A percentile compares a stretch with the other conserved stretches of the same genome.
Evolutionary conservation across 2,797 vertebrate genomes (phyloP).

Genomic region (Apogon talboti): DNA sequence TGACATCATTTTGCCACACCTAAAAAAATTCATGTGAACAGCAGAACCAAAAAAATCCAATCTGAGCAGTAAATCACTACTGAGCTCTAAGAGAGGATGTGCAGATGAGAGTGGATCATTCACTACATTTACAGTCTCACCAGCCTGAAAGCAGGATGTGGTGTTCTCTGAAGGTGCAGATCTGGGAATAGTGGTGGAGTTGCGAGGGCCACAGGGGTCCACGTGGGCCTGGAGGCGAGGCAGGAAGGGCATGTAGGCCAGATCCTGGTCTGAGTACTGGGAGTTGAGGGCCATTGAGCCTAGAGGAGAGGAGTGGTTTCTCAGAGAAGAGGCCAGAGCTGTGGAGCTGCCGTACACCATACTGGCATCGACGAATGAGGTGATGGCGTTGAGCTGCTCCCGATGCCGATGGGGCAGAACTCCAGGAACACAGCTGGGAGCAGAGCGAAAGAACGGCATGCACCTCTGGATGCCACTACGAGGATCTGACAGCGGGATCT

Average conservation of each 20-base stretch:
- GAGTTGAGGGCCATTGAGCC: constrained; percentile 81
- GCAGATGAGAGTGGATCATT: neutral
- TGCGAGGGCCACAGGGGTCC: constrained; percentile 83
- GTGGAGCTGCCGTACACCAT: constrained; percentile 86
- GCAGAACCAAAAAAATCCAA: too few species aligned
- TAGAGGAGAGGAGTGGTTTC: constrained; percentile 76
- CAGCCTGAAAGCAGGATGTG: constrained; percentile 85
- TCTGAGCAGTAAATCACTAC: too few species aligned
- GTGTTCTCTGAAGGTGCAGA: constrained; percentile 57
- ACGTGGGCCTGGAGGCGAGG: constrained; percentile 74
- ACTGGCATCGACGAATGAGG: constrained; percentile 85
- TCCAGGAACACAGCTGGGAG: constrained; percentile 81
- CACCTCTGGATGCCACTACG: constrained; percentile 83
- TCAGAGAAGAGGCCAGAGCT: constrained; percentile 70
- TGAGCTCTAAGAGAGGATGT: too few species aligned
- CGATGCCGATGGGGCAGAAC: constrained; percentile 59
- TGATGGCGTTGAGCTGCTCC: constrained; percentile 88
- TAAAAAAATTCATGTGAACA: too few species aligned
- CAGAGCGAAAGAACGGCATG: constrained; percentile 91
- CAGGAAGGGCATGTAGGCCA: constrained; percentile 83
- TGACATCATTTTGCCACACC: too few species aligned
- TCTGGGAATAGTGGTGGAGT: constrained; percentile 31
- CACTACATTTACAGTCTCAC: constrained; percentile 49
- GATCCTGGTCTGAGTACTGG: constrained; percentile 75
- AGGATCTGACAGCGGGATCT: constrained; percentile 86